These are phyloP conservation scores for Drosophila mulleri DNA, from an alignment of 2,888 invertebrate genomes.

Conservation along the genomic window DNA sequence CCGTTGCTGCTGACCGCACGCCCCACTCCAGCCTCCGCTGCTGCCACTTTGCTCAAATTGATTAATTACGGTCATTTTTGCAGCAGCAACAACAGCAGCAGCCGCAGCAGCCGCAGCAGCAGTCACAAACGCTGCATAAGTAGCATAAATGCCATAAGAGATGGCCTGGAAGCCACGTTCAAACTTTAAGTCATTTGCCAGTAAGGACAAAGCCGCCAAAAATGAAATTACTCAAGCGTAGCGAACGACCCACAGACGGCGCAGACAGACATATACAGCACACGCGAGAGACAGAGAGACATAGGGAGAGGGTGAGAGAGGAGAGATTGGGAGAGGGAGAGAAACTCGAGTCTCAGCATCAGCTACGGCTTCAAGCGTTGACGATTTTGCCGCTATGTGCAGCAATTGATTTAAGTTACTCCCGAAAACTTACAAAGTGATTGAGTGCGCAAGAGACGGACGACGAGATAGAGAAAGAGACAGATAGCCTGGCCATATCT, in stretches of 20 bases:
- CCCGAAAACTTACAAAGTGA: constrained; percentile 48
- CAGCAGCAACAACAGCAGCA: constrained; percentile 17
- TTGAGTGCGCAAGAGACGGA: constrained; percentile 8
- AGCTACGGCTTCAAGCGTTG: constrained; percentile 40
- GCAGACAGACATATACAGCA: constrained; percentile 10
- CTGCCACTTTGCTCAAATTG: constrained; percentile 78
- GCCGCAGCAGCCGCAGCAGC: constrained; percentile 18
- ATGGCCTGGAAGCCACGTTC: constrained; percentile 55
- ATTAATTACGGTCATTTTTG: constrained; percentile 79
- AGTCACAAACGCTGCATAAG: constrained; percentile 63
- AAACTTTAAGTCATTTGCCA: constrained; percentile 70
- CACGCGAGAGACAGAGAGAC: background rate
- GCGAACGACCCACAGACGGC: constrained; percentile 46
- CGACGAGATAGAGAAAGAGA: constrained; percentile 10
- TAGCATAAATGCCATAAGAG: constrained; percentile 76
- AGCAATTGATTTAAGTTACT: constrained; percentile 81
- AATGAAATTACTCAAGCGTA: constrained; percentile 76
- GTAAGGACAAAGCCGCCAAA: constrained; percentile 77
- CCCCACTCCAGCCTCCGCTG: constrained; percentile 38
- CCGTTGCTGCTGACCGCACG: constrained; percentile 43
- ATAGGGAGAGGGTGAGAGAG: background rate
- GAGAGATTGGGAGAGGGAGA: background rate
- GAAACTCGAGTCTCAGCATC: constrained; percentile 15
- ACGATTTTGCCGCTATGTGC: constrained; percentile 56
- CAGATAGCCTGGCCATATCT: constrained; percentile 18